Evolutionary conservation across 2,888 invertebrate genomes (phyloP).

Genomic region (Drosophila histrio): DNA sequence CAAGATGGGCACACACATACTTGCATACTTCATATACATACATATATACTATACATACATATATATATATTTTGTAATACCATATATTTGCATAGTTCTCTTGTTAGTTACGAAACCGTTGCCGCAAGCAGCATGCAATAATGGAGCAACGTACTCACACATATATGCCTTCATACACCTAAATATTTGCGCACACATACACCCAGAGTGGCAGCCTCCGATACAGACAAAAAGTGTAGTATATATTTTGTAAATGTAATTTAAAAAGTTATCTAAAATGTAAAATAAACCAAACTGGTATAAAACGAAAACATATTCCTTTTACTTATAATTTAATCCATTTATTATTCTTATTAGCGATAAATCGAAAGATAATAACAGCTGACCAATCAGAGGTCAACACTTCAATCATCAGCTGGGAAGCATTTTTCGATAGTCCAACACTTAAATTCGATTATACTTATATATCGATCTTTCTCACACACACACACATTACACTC

Average conservation of each 20-base stretch:
- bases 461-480: background rate
- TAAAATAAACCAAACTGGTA: conserved; percentile 35
- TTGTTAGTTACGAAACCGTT: conserved; percentile 52
- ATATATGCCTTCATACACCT: conserved; percentile 7
- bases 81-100: conserved; percentile 32
- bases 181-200: conserved; percentile 5
- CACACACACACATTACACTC: background rate
- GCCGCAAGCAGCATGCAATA: conserved; percentile 9
- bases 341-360: background rate
- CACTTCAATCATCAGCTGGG: conserved; percentile 8
- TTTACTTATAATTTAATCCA: background rate
- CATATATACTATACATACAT: background rate
- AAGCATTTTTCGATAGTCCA: background rate
- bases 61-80: conserved; percentile 13
- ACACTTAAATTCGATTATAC: background rate
- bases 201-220: conserved; percentile 23
- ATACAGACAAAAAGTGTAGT: conserved; percentile 35
- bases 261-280: conserved; percentile 51
- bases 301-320: conserved; percentile 13
- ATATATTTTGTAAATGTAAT: conserved; percentile 65
- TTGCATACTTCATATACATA: conserved; percentile 20
- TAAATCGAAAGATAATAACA: background rate
- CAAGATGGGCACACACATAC: background rate
- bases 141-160: conserved; percentile 10
- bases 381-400: background rate